Percentiles rank a stretch among this genome's conserved stretches.
These are phyloP conservation scores for Dryas iulia DNA, from an alignment of 1,140 invertebrate genomes.

Conservation along the genomic window DNA sequence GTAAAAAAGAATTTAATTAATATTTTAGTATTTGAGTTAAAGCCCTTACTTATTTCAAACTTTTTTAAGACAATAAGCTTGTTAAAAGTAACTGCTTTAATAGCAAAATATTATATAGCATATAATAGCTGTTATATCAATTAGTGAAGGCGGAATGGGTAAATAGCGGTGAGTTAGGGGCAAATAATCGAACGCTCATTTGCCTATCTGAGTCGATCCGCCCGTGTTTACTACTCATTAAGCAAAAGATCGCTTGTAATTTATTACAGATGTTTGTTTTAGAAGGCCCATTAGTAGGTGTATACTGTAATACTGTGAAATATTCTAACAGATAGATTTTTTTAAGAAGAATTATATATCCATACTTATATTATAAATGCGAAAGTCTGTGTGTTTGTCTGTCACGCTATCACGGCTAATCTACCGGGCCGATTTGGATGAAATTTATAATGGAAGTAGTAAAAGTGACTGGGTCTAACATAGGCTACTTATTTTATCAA, in stretches of 20 bases:
- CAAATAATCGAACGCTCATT: constrained; percentile 69
- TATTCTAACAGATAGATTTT: neutral
- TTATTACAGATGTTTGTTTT: constrained; percentile 20
- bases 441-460: no score
- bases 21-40: no score
- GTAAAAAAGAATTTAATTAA: no score
- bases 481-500: no score
- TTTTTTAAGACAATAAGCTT: neutral
- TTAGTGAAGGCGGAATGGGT: constrained; percentile 54
- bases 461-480: no score
- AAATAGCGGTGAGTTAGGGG: constrained; percentile 56
- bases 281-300: neutral
- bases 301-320: neutral
- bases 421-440: no score
- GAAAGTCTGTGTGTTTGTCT: no score
- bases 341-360: neutral
- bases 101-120: constrained; percentile 8
- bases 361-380: no score
- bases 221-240: constrained; percentile 72
- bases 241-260: constrained; percentile 44
- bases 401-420: no score
- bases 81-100: neutral
- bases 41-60: no score
- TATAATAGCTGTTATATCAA: constrained; percentile 61
- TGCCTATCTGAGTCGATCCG: constrained; percentile 38